Percentiles rank a stretch among this genome's conserved stretches.
Conservation (phyloP, 2,113 vertebrate genomes). For the Anoplopoma fimbria region DNA sequence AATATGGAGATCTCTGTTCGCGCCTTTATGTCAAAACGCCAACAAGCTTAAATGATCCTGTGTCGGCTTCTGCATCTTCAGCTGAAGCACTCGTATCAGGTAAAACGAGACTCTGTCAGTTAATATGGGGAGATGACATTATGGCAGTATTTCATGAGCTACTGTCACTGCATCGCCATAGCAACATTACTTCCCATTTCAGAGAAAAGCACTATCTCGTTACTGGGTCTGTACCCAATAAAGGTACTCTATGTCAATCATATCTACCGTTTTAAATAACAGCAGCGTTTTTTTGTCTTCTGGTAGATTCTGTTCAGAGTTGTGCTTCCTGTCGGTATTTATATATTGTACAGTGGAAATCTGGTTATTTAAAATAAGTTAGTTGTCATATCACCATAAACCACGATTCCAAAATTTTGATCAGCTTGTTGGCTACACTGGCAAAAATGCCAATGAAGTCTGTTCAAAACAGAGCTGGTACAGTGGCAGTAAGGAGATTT, state of each 20-base stretch:
- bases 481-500: neutral
- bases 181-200: conserved; percentile 46
- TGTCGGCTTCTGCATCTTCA: conserved; percentile 24
- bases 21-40: conserved; percentile 19
- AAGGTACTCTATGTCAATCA: conserved; percentile 27
- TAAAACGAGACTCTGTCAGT: conserved; percentile 45
- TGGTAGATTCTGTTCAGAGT: neutral
- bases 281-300: conserved; percentile 19
- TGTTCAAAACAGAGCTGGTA: neutral
- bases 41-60: conserved; percentile 26
- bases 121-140: conserved; percentile 47
- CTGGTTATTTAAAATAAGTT: neutral
- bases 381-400: neutral
- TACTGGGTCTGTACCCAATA: neutral
- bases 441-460: neutral
- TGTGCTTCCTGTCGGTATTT: neutral
- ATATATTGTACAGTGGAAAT: neutral
- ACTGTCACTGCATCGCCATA: conserved; percentile 50
- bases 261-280: conserved; percentile 14
- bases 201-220: conserved; percentile 35
- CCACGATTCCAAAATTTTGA: neutral
- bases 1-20: conserved; percentile 1
- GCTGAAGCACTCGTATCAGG: neutral
- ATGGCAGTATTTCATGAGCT: conserved; percentile 47
- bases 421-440: neutral